Base-by-base conservation (phyloP, 1,140 invertebrate genomes). In the Euwallacea similis region DNA sequence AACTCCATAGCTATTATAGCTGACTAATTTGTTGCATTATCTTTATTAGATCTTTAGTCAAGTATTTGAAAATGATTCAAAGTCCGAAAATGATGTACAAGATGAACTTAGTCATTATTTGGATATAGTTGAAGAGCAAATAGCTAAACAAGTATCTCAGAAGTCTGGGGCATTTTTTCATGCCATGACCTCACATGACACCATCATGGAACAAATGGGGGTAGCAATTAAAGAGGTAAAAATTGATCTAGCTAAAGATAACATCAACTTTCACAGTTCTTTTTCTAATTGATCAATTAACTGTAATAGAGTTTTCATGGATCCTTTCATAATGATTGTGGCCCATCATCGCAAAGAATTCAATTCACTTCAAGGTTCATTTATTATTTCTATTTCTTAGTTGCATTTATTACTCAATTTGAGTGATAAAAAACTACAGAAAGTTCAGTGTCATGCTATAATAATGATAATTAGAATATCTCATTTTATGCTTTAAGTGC, bases 121-220 rank as follows among this genome's bases (percentile, higher is more conserved):
- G 75, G 96, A 99, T 85, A 90, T 95, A 58, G 93, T 98, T 42
- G 97, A 99, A 84, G 93, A 97, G 72, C 91, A 94, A 83, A 97
- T 99, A 78, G 95, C 95, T 0, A 90, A 93, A 76, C 96, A 98
- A 85, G 96, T 98, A 59, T 92, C 96, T n/a, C 89, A 93, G 71
- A 96, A 97, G 82, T 98, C 96, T 7, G 93, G 93, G 74, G 95
- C 95, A 7, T 99, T 98, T 85, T 98, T 98, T 81, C 91, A 96
- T 83, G 95, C 95, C 7, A 97, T 98, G 93, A 92, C 95, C 60
- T 97, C 95, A 7, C 96, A 98, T 83, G 96, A 98, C 83, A 90
- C 90, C 10, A 88, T 96, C 53, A 92, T 95, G 89, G 93, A 95
- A 74, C 91, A 95, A 78, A 90, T 98, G 83, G 88, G 89, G 6